Evolutionary conservation across 2,113 vertebrate genomes (phyloP), one percentile per base, ranked within the genome.

Genomic region (Prolemur simus): DNA sequence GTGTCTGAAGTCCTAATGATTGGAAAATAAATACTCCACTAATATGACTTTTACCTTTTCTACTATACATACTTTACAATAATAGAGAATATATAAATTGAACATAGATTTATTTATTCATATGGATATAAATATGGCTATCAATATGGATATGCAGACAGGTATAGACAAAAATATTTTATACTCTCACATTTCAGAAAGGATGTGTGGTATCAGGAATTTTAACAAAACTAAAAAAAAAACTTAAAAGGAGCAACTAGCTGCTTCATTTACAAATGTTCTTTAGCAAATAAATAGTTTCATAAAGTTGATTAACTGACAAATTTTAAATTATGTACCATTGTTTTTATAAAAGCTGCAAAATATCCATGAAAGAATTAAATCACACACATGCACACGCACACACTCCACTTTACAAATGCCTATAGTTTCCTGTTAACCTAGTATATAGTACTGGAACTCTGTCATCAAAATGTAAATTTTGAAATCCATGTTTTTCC

Each of bases 251-350:
- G 60, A 77, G 1, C 37, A 87, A 15, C 25, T 52, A 90, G 27
- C 69, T 66, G 86, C 45, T 71, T 85, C 54, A 82, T 83, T 89
- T 56, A 27, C 81, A 82, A 76, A 56, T 15, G 8, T 39, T 3
- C 17, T 66, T 63, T 81, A 91, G 58, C 23, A 86, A 74, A 63
- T 64, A 87, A 94, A 81, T 89, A 56, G 92, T 58, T 88, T 77
- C 39, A 60, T 82, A 6, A 42, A 58, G 8, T 78, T 82, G 17
- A 32, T 78, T 69, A 69, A 47, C 25, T 76, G 88, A 49, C 56
- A 63, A 32, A 82, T 68, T 86, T 82, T 13, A 82, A 81, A 95
- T 32, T 69, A 37, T 64, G 39, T 4, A 23, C 12, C 6, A 34
- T 92, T 94, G 9, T 18, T 89, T 32, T 92, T 87, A 52, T 39